A percentile compares a stretch with the other conserved stretches of the same genome.
Conservation (phyloP, 2,888 invertebrate species). For the Nasonovia ribisnigri region DNA sequence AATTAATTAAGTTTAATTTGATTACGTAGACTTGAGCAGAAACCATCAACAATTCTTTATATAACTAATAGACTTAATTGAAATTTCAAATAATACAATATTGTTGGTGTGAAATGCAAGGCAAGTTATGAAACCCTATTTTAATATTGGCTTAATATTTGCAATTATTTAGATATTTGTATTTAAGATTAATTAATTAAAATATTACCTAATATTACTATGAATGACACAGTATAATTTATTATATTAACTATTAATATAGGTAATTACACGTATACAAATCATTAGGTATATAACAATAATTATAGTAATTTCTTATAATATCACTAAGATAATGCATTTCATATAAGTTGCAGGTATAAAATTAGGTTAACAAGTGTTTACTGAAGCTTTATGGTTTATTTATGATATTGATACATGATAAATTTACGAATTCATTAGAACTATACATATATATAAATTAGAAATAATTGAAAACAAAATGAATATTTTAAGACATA, state of each 20-base stretch:
- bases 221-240: neutral
- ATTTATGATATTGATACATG: too few relatives aligned
- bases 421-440: too few relatives aligned
- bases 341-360: too few relatives aligned
- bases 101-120: neutral
- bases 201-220: neutral
- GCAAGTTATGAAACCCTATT: neutral
- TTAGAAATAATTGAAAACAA: too few relatives aligned
- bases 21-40: neutral
- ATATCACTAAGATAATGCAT: too few relatives aligned
- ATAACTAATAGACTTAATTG: neutral
- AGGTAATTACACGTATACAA: neutral
- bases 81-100: neutral
- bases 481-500: too few relatives aligned
- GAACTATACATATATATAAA: too few relatives aligned
- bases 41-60: conserved; percentile 9
- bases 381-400: too few relatives aligned
- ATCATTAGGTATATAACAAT: neutral
- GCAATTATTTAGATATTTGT: neutral
- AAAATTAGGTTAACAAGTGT: too few relatives aligned
- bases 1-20: conserved; percentile 36
- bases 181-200: neutral
- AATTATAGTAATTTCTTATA: too few relatives aligned
- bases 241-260: neutral
- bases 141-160: neutral